Evolutionary conservation across 2,888 invertebrate species (phyloP).

Genomic region (Brachynemurus nebulosus): DNA sequence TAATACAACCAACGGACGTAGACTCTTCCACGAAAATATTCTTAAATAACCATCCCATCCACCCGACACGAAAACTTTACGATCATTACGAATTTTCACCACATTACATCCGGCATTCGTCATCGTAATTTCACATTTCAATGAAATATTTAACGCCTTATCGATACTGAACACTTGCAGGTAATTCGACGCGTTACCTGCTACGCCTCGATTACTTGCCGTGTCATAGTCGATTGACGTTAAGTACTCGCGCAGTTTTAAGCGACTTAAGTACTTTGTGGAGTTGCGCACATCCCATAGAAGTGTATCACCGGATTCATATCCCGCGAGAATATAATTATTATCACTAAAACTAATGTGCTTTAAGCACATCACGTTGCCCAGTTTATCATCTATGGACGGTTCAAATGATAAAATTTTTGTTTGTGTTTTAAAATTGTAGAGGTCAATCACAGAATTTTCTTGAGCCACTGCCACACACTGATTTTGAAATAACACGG

Average conservation of each 20-base stretch:
- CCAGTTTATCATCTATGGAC: conserved; percentile 33
- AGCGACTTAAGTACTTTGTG: conserved; percentile 36
- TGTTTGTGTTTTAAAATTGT: conserved; percentile 30
- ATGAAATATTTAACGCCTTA: conserved; percentile 38
- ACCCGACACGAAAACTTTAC: conserved; percentile 57
- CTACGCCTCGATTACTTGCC: conserved; percentile 47
- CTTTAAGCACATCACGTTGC: conserved; percentile 53
- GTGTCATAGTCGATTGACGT: conserved; percentile 59
- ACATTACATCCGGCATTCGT: conserved; percentile 61
- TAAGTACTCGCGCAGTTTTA: conserved; percentile 47
- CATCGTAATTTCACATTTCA: conserved; percentile 47
- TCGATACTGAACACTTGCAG: conserved; percentile 46
- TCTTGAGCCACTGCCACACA: conserved; percentile 52
- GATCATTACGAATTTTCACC: conserved; percentile 50
- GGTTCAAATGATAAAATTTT: conserved; percentile 31
- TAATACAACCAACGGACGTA: conserved; percentile 56
- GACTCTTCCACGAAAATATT: conserved; percentile 64
- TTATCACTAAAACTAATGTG: conserved; percentile 32
- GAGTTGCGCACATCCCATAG: conserved; percentile 56
- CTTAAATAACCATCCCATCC: conserved; percentile 66
- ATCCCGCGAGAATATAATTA: conserved; percentile 48
- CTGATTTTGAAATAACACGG: conserved; percentile 43
- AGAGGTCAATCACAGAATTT: conserved; percentile 35
- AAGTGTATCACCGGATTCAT: conserved; percentile 57
- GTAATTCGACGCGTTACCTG: conserved; percentile 48